phyloP scores from a whole-genome alignment of 2,797 vertebrate genomes.

The Gymnothorax reevesii region DNA sequence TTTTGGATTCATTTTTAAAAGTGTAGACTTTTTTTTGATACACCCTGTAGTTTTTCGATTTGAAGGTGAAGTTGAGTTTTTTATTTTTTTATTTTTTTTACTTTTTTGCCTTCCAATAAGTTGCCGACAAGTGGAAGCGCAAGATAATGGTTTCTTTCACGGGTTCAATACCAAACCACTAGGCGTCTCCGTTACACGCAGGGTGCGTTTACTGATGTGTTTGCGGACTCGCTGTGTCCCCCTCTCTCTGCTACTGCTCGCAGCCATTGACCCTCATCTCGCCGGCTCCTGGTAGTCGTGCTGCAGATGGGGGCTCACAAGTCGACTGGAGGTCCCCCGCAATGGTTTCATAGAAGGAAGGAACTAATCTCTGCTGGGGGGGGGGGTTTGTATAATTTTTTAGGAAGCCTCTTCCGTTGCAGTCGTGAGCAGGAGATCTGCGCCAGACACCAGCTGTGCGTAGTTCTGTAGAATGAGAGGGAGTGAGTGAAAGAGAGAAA shows the following conservation, averaged over 20 bases:
- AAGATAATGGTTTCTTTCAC: not conserved
- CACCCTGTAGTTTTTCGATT: no score
- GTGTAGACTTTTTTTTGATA: no score
- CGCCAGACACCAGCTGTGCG: slow-evolving; percentile 3
- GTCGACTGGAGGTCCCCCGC: not conserved
- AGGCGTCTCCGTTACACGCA: not conserved
- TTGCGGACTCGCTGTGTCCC: not conserved
- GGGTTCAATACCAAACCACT: not conserved
- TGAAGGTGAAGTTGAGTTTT: not conserved
- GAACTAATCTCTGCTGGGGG: not conserved
- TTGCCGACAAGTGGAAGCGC: not conserved
- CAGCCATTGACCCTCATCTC: not conserved
- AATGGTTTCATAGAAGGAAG: not conserved
- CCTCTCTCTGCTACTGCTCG: not conserved
- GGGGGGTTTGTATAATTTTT: not conserved
- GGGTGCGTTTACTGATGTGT: not conserved
- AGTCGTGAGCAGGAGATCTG: not conserved
- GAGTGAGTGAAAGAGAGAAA: not conserved
- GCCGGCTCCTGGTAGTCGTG: not conserved
- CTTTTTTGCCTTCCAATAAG: not conserved
- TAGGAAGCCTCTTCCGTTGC: not conserved
- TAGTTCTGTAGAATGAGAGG: not conserved
- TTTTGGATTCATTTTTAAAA: no score
- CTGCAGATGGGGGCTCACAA: not conserved
- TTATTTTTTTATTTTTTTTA: not conserved